phyloP scores from a whole-genome alignment of 1,140 invertebrate genomes.

The Lerema accius region DNA sequence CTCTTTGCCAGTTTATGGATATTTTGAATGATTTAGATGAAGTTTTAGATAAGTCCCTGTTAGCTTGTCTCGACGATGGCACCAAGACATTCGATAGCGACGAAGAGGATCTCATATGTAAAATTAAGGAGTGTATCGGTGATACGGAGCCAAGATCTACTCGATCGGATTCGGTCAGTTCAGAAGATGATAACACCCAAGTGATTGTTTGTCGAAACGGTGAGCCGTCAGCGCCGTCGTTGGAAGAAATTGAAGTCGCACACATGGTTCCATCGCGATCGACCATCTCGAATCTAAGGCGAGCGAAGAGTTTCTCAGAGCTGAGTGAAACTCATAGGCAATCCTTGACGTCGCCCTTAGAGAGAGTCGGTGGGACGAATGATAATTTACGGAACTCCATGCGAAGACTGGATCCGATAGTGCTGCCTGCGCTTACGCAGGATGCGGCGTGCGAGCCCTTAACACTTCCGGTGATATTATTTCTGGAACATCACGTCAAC shows the following conservation, averaged over 20 bases:
- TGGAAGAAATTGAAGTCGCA: conserved; percentile 50
- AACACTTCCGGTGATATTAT: conserved; percentile 75
- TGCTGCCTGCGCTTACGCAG: conserved; percentile 64
- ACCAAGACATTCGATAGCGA: conserved; percentile 68
- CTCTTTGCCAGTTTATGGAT: conserved; percentile 79
- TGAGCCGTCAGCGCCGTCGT: conserved; percentile 43
- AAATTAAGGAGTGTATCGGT: conserved; percentile 65
- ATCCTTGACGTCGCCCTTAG: conserved; percentile 50
- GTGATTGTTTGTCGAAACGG: conserved; percentile 53
- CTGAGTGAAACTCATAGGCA: conserved; percentile 54
- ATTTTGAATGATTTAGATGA: conserved; percentile 81
- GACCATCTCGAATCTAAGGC: conserved; percentile 46
- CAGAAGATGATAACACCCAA: conserved; percentile 73
- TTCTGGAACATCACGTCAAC: conserved; percentile 75
- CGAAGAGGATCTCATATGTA: conserved; percentile 74
- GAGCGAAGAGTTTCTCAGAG: conserved; percentile 74
- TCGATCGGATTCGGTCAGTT: conserved; percentile 53
- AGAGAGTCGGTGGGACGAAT: conserved; percentile 58
- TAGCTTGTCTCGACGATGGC: conserved; percentile 68
- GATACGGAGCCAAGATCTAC: conserved; percentile 49
- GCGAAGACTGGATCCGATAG: conserved; percentile 73
- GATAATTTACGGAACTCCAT: conserved; percentile 72
- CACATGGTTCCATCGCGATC: conserved; percentile 43
- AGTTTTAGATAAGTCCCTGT: conserved; percentile 77
- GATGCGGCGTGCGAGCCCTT: conserved; percentile 59